These are phyloP conservation scores for Ichneumoninae sp. DNA, from an alignment of 2,888 invertebrate genomes.

Conservation along the genomic window DNA sequence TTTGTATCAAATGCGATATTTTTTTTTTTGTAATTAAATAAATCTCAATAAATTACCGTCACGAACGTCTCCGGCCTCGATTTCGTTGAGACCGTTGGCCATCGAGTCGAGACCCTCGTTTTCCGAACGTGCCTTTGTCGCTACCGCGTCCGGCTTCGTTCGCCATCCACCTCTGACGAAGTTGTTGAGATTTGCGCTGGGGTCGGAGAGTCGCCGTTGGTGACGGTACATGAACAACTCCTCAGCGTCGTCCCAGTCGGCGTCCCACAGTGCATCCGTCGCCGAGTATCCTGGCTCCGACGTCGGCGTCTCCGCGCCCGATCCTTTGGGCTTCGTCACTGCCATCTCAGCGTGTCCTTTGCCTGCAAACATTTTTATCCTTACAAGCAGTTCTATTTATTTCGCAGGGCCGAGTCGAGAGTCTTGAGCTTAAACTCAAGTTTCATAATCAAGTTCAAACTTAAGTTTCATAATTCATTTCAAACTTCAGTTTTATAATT, in stretches of 20 bases:
- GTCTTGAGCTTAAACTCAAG: too few relatives aligned
- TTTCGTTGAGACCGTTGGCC: slow-evolving; percentile 93
- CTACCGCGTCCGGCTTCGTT: slow-evolving; percentile 86
- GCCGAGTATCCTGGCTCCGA: slow-evolving; percentile 95
- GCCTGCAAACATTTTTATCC: slow-evolving; percentile 70
- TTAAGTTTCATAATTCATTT: neutral
- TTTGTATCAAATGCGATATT: neutral
- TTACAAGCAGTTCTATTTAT: neutral
- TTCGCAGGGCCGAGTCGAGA: neutral
- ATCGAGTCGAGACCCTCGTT: slow-evolving; percentile 95
- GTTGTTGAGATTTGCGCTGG: slow-evolving; percentile 94
- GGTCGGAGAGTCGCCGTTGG: slow-evolving; percentile 95
- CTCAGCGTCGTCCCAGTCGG: slow-evolving; percentile 95
- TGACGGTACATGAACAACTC: slow-evolving; percentile 93
- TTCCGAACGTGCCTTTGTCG: slow-evolving; percentile 92
- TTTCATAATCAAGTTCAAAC: too few relatives aligned
- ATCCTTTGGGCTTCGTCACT: slow-evolving; percentile 95
- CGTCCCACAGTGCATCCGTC: slow-evolving; percentile 93
- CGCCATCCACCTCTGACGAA: slow-evolving; percentile 94
- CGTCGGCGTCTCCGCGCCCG: slow-evolving; percentile 97
- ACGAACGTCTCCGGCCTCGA: slow-evolving; percentile 96
- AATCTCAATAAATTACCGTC: slow-evolving; percentile 88
- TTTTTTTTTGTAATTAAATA: slow-evolving; percentile 18
- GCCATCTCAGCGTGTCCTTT: slow-evolving; percentile 99
- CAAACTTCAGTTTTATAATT: neutral